phyloP scores from a whole-genome alignment of 2,888 invertebrate species.

The Metellina segmentata region DNA sequence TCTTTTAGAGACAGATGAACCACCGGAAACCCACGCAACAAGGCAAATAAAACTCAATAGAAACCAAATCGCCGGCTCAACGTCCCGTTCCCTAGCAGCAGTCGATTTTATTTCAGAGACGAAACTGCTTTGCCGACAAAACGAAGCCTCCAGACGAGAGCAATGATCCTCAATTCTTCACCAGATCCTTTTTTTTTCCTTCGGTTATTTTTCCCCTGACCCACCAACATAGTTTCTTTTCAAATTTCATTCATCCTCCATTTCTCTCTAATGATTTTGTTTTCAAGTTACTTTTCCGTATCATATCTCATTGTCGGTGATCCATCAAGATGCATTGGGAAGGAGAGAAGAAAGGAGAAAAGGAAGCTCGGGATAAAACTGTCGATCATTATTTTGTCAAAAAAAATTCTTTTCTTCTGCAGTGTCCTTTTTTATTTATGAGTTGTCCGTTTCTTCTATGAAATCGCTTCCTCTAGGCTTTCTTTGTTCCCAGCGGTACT shows the following conservation, averaged over 20 bases:
- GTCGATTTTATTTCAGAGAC: slow-evolving; percentile 17
- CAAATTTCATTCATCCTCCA: slow-evolving; percentile 60
- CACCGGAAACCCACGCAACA: no score
- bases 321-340: slow-evolving; percentile 1
- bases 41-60: no score
- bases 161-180: slow-evolving; percentile 18
- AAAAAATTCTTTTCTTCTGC: background rate
- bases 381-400: slow-evolving; percentile 67
- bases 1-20: no score
- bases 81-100: no score
- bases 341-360: background rate
- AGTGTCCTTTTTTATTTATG: slow-evolving; percentile 10
- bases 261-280: slow-evolving; percentile 64
- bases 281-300: slow-evolving; percentile 62
- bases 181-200: background rate
- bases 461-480: no score
- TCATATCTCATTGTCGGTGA: slow-evolving; percentile 62
- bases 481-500: no score
- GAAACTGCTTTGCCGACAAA: slow-evolving; percentile 27
- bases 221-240: background rate
- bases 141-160: background rate
- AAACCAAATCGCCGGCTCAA: no score
- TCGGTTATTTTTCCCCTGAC: background rate
- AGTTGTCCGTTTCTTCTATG: background rate
- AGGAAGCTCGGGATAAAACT: slow-evolving; percentile 46